These are phyloP conservation scores for Cynaeus angustus DNA, from an alignment of 2,888 invertebrate genomes.

Conservation along the genomic window DNA sequence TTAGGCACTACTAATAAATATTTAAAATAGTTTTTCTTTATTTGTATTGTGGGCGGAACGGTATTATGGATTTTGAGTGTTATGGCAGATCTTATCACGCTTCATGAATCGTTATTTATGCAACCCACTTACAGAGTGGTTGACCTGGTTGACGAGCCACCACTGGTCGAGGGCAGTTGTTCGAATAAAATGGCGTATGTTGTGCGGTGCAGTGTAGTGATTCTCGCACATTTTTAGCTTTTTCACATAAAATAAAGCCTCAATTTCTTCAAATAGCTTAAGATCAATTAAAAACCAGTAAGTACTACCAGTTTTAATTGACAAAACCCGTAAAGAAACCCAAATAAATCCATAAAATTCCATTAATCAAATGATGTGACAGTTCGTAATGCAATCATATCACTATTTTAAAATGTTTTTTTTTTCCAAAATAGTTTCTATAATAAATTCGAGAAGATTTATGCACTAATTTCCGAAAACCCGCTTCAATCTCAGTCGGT, in stretches of 20 bases:
- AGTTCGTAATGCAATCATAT: constrained; percentile 16
- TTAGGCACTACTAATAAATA: constrained; percentile 10
- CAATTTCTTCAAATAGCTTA: constrained; percentile 34
- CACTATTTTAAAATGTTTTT: constrained; percentile 8
- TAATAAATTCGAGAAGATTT: background rate
- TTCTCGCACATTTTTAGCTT: constrained; percentile 45
- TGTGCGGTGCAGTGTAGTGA: constrained; percentile 33
- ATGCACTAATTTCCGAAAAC: background rate
- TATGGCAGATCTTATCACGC: background rate
- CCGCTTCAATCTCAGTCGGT: constrained; percentile 2
- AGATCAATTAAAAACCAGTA: constrained; percentile 42
- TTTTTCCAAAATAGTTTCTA: background rate
- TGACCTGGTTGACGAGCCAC: constrained; percentile 52
- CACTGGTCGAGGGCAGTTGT: constrained; percentile 50
- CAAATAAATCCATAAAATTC: background rate
- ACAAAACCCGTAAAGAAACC: constrained; percentile 20
- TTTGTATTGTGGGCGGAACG: too few relatives aligned
- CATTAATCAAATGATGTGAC: constrained; percentile 23
- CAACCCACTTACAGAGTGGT: constrained; percentile 52
- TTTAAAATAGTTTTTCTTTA: background rate
- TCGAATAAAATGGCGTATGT: constrained; percentile 54
- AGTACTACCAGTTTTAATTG: constrained; percentile 52
- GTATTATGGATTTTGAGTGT: background rate
- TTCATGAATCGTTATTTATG: constrained; percentile 52
- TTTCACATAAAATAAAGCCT: constrained; percentile 23